Base-by-base conservation (phyloP, 2,113 vertebrate species). In the Psilopsiagon aurifrons region DNA sequence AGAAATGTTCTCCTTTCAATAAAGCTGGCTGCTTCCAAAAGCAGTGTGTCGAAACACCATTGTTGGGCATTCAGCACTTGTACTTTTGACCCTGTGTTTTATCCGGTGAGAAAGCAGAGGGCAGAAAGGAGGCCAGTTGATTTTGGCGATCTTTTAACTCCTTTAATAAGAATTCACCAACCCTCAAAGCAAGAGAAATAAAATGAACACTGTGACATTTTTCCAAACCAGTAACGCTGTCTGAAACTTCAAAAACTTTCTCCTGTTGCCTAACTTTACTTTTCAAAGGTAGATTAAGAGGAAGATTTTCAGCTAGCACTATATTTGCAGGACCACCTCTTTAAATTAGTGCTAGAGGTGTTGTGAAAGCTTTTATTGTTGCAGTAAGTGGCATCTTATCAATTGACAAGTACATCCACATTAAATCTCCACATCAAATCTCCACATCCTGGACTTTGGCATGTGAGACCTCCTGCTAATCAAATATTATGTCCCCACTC, bases 341-440 rank as follows among this genome's bases (percentile, higher is more conserved):
- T 79, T 44, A 73, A 95, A 92, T 88, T 84, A 79, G 69, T 6
- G 1, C 44, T 60, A 66, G n/a, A 68, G 47, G 15, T 64, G 18
- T 35, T 86, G 46, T 81, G 82, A 94, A 93, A 93, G 73, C 88
- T 93, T 94, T 88, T 82, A 13, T 47, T 71, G 8, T 69, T 92
- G 73, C 43, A 46, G 28, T 70, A 66, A 94, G 67, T 68, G 79
- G n/a, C 60, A 86, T 77, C 63, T 85, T 83, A 74, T 44, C 60
- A 88, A 90, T 68, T 88, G 88, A 37, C 39, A 75, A 88, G 60
- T 52, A 62, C 35, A 70, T 57, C 37, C 1, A 1, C 43, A 5
- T 94, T 75, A 81, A 17, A 59, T 70, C 66, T 92, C 69, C 2
- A 2, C 43, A 5, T 94, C 75, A 81, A 17, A 59, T 70, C 66